phyloP scores from a whole-genome alignment of 1,140 invertebrate genomes.

The Lucilia sericata region DNA sequence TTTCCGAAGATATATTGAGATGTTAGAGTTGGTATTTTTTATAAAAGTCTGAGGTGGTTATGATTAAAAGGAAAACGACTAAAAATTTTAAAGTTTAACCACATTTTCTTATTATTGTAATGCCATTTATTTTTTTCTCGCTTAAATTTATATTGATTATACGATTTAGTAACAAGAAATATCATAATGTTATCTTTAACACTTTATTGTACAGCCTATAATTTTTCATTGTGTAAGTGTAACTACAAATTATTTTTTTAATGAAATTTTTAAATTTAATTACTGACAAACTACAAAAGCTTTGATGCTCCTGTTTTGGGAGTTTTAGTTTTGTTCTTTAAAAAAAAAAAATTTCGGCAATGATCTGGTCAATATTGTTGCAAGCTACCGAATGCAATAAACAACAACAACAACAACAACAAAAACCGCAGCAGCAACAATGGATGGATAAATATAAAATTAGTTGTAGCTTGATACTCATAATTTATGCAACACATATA shows the following conservation, averaged over 20 bases:
- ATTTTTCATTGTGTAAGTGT: slow-evolving; percentile 19
- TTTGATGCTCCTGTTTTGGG: slow-evolving; percentile 3
- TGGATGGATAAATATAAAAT: slow-evolving; percentile 27
- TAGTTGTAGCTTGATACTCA: slow-evolving; percentile 26
- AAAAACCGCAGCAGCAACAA: neutral
- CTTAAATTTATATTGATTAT: no score
- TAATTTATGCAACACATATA: slow-evolving; percentile 29
- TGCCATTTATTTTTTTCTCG: no score
- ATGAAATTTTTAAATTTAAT: slow-evolving; percentile 28
- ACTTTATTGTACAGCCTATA: slow-evolving; percentile 15
- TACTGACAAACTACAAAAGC: slow-evolving; percentile 4
- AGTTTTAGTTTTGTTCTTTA: neutral
- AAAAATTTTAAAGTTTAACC: no score
- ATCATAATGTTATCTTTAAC: slow-evolving; percentile 16
- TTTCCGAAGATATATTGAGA: no score
- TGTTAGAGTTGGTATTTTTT: no score
- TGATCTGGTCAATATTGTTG: neutral
- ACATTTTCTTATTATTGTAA: no score
- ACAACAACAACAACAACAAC: neutral
- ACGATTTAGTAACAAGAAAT: neutral
- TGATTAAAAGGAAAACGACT: no score
- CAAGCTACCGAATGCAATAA: neutral
- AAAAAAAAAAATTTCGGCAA: neutral
- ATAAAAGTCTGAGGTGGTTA: no score
- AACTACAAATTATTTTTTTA: slow-evolving; percentile 15